A percentile compares a stretch with the other conserved stretches of the same genome.
phyloP scores from a whole-genome alignment of 2,797 vertebrate species.

The Balearica regulorum region DNA sequence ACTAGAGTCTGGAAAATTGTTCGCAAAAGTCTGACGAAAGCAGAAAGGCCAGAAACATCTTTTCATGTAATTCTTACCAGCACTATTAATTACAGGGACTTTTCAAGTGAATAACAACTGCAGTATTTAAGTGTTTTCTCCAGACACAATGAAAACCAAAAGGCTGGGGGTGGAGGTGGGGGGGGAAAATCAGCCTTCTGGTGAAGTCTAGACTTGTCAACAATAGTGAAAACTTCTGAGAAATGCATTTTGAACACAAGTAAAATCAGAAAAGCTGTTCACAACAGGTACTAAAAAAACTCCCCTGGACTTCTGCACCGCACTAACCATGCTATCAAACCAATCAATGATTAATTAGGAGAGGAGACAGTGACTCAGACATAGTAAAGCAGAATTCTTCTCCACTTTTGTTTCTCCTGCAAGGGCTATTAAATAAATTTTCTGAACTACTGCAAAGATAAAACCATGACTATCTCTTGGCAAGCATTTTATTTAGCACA shows the following conservation, averaged over 20 bases:
- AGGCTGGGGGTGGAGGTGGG: background rate
- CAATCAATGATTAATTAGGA: background rate
- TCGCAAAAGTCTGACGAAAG: background rate
- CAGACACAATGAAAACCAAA: background rate
- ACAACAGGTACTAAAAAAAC: background rate
- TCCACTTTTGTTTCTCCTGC: background rate
- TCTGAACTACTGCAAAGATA: background rate
- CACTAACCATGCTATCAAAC: background rate
- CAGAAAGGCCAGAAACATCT: background rate
- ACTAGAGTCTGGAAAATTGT: background rate
- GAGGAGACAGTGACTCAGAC: background rate
- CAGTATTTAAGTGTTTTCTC: background rate
- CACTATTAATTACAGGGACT: background rate
- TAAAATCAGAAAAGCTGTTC: background rate
- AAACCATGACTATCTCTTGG: background rate
- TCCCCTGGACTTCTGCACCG: background rate
- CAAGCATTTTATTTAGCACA: background rate
- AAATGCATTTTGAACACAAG: background rate
- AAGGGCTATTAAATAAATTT: background rate
- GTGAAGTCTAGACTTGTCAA: background rate
- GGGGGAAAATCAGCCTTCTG: background rate
- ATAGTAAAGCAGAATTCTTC: background rate
- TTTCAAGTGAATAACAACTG: background rate
- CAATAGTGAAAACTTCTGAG: background rate
- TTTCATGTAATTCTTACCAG: background rate